These are phyloP conservation scores for Willowsia nigromaculata DNA, from an alignment of 2,888 invertebrate species.

Conservation along the genomic window DNA sequence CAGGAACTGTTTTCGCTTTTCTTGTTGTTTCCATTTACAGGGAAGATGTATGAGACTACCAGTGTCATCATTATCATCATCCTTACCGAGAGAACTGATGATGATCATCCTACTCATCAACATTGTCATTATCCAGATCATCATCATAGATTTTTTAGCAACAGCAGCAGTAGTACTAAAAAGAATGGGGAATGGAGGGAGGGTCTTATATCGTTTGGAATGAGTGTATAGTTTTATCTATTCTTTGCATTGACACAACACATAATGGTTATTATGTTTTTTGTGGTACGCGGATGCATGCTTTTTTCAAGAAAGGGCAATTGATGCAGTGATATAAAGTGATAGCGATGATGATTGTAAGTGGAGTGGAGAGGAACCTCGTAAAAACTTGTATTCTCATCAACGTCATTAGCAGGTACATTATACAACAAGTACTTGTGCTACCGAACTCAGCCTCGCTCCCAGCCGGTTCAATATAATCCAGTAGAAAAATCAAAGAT, in stretches of 20 bases:
- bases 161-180: not conserved
- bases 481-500: constrained; percentile 20
- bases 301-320: not conserved
- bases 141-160: constrained; percentile 54
- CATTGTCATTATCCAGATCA: constrained; percentile 56
- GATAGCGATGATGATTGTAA: not conserved
- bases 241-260: not conserved
- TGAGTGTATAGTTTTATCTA: not conserved
- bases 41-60: constrained; percentile 34
- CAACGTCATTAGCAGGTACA: constrained; percentile 47
- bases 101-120: constrained; percentile 55
- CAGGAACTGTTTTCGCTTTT: not conserved
- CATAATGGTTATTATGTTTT: not conserved
- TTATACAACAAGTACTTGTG: constrained; percentile 50
- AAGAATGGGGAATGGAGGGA: not conserved
- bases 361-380: constrained; percentile 36
- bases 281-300: not conserved
- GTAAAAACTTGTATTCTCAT: constrained; percentile 63
- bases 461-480: not conserved
- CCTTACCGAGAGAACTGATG: constrained; percentile 19
- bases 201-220: not conserved
- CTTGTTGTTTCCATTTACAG: not conserved
- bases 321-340: not conserved
- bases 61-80: constrained; percentile 57
- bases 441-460: constrained; percentile 25